These are phyloP conservation scores for Beroe forskalii DNA, from an alignment of 37 sponge, comb jelly and placozoan genomes.

Conservation along the genomic window DNA sequence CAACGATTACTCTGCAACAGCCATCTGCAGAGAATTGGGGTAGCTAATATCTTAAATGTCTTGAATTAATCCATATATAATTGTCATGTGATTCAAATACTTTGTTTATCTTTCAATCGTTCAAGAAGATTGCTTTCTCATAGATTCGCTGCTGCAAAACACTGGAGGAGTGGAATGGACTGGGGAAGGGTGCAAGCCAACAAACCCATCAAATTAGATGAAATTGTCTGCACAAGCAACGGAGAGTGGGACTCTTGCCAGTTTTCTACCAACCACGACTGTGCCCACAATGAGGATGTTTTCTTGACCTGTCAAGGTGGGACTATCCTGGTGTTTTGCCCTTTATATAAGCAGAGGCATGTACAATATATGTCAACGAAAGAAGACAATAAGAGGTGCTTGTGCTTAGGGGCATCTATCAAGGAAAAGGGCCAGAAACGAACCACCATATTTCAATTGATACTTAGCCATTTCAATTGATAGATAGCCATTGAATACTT, in stretches of 20 bases:
- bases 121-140: no score
- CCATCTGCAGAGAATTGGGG: constrained; percentile 13
- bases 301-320: constrained; percentile 18
- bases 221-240: not conserved
- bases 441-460: no score
- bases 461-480: no score
- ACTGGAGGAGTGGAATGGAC: not conserved
- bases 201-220: not conserved
- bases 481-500: not conserved
- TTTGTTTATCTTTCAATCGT: no score
- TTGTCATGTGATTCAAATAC: no score
- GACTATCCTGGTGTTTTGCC: not conserved
- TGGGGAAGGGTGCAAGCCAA: not conserved
- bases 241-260: not conserved
- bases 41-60: no score
- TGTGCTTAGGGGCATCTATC: no score
- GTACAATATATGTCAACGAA: not conserved
- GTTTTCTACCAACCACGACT: not conserved
- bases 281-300: not conserved
- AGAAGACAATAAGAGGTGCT: not conserved
- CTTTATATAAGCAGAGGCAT: no score
- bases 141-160: not conserved
- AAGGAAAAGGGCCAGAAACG: no score
- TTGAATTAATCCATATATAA: no score
- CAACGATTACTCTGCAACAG: not conserved